Conservation (phyloP, 2,113 vertebrate species). For the Takifugu flavidus region DNA sequence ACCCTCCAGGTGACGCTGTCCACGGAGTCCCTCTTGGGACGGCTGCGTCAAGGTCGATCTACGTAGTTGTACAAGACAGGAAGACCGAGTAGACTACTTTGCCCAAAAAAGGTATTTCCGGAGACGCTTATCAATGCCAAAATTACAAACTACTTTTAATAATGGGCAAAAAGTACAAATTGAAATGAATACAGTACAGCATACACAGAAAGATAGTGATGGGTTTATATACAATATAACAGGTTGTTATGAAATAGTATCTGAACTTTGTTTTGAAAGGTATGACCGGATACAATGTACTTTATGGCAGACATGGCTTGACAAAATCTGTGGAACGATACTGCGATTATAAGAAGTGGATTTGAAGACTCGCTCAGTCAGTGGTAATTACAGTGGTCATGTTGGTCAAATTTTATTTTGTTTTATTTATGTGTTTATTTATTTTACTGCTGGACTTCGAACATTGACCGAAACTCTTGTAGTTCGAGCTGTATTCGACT, state of each 20-base stretch:
- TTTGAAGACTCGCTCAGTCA: constrained; percentile 33
- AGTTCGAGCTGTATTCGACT: constrained; percentile 12
- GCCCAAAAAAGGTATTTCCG: constrained; percentile 20
- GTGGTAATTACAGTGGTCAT: not conserved
- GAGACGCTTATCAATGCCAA: too few relatives aligned
- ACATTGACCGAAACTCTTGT: not conserved
- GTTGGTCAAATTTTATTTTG: not conserved
- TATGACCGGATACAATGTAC: not conserved
- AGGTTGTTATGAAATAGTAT: too few relatives aligned
- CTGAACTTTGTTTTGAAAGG: constrained; percentile 30
- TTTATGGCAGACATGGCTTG: not conserved
- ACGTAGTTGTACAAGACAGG: not conserved
- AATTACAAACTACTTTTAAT: too few relatives aligned
- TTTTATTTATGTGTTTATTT: not conserved
- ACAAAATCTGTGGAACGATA: not conserved
- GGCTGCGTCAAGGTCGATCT: constrained; percentile 12
- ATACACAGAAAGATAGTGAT: too few relatives aligned
- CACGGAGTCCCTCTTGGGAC: constrained; percentile 19
- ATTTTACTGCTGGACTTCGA: not conserved
- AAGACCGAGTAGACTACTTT: not conserved
- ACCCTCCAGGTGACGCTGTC: constrained; percentile 32
- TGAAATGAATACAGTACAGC: too few relatives aligned
- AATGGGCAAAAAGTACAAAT: too few relatives aligned
- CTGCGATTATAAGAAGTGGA: constrained; percentile 59
- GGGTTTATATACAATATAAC: too few relatives aligned